Base-by-base conservation (phyloP, 1,140 invertebrate genomes). In the Pseudomyrmex pallidus region DNA sequence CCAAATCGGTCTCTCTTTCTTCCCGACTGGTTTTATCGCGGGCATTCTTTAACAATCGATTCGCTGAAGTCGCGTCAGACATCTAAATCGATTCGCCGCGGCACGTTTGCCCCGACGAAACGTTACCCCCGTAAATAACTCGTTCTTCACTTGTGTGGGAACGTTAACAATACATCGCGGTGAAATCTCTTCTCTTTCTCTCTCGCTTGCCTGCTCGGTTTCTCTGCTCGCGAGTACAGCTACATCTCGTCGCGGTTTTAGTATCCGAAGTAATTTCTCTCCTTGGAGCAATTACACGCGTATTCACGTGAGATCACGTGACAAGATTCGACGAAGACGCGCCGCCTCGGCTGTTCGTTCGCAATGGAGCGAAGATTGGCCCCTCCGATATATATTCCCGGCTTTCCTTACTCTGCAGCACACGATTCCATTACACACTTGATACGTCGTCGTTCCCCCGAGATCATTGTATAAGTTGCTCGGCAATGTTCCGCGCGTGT, bases 361-460 rank as follows among this genome's bases (percentile, higher is more conserved):
- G 48, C 22, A 9, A 15, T 17, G 59, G 17, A 57, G 67, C 25
- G 83, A 82, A 35, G 80, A 88, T 86, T 48, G 78, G 35, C 9
- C 54, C 35, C 35, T 35, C 35, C 48, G 84, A 83, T 88, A 85
- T 35, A 17, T 86, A 13, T 63, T 76, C 62, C 62, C 59, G 68
- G 67, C 35, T 59, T 48, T 48, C 5, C 35, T 35, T 35, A 35
- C 35, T 35, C 35, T 7, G 35, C 35, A 35, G 35, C 35, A 35
- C 35, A 67, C 74, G 63, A 77, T 87, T 77, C 83, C 77, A 82
- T 87, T 82, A 78, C 57, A 25, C 82, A 74, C 68, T 80, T 70
- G 80, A 84, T 74, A 85, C 59, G 54, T 54, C 68, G 59, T 72
- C 35, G 35, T 35, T 35, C 5, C 66, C 35, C 68, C 73, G 35